These are phyloP conservation scores for Dendroctonus ponderosae DNA, from an alignment of 1,140 invertebrate genomes.

Conservation along the genomic window DNA sequence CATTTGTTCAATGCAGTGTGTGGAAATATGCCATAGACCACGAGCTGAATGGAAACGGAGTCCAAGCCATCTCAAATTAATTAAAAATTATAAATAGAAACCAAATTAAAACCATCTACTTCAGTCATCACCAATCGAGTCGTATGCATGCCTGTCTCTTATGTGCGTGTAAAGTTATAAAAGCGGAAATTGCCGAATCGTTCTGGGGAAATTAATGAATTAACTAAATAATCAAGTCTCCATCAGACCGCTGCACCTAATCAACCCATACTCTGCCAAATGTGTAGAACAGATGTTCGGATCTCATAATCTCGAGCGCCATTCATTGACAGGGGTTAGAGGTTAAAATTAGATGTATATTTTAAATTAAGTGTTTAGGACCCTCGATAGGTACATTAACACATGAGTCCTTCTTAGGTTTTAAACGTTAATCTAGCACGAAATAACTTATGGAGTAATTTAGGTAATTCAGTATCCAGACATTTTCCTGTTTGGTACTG, in stretches of 20 bases:
- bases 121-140: too few species aligned
- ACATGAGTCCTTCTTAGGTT: not conserved
- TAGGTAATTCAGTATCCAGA: too few species aligned
- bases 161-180: slow-evolving; percentile 18
- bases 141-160: slow-evolving; percentile 4
- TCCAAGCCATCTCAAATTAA: too few species aligned
- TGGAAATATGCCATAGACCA: too few species aligned
- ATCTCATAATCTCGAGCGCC: slow-evolving; percentile 46
- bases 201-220: slow-evolving; percentile 46
- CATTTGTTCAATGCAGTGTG: too few species aligned
- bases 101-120: too few species aligned
- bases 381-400: slow-evolving; percentile 9
- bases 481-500: too few species aligned
- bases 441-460: too few species aligned
- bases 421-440: too few species aligned
- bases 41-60: too few species aligned
- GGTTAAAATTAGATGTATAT: slow-evolving; percentile 48
- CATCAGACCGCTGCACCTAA: slow-evolving; percentile 43
- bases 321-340: slow-evolving; percentile 48
- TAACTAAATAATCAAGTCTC: slow-evolving; percentile 48
- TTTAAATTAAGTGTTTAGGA: slow-evolving; percentile 33
- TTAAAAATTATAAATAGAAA: too few species aligned
- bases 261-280: slow-evolving; percentile 44
- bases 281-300: slow-evolving; percentile 47
- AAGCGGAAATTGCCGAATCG: slow-evolving; percentile 40